These are phyloP conservation scores for Orchestes rusci DNA, from an alignment of 2,888 invertebrate species.

Conservation along the genomic window DNA sequence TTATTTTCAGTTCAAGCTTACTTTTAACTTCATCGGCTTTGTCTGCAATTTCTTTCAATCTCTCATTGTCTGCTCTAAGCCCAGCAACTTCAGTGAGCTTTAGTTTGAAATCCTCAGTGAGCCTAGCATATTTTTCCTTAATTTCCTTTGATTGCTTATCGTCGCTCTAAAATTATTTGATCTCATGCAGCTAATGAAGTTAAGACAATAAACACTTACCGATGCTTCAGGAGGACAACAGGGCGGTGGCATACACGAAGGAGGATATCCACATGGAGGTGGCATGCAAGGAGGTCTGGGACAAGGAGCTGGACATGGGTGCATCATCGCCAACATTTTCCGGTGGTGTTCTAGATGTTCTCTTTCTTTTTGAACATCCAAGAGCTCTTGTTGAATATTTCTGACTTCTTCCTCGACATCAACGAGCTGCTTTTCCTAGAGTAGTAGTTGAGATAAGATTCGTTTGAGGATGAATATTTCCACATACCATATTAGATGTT, in stretches of 20 bases:
- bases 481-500: conserved; percentile 33
- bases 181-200: too few species aligned
- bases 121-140: conserved; percentile 53
- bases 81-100: conserved; percentile 60
- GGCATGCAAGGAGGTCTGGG: conserved; percentile 24
- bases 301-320: conserved; percentile 23
- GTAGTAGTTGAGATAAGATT: conserved; percentile 4
- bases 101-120: conserved; percentile 60
- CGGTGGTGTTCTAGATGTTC: conserved; percentile 46
- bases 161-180: conserved; percentile 13
- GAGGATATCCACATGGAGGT: conserved; percentile 10
- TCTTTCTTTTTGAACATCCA: conserved; percentile 47
- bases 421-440: conserved; percentile 53
- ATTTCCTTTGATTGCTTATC: conserved; percentile 54
- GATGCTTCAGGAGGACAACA: too few species aligned
- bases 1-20: conserved; percentile 52
- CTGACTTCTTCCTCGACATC: conserved; percentile 55
- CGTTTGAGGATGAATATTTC: not conserved
- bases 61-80: conserved; percentile 48
- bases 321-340: conserved; percentile 40
- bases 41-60: conserved; percentile 43
- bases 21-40: conserved; percentile 46
- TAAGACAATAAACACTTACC: conserved; percentile 18
- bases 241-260: conserved; percentile 1
- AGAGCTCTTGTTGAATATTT: conserved; percentile 48